A percentile compares a stretch with the other conserved stretches of the same genome.
Evolutionary conservation across 2,888 invertebrate species (phyloP).

Genomic region (Calameuta idolon): DNA sequence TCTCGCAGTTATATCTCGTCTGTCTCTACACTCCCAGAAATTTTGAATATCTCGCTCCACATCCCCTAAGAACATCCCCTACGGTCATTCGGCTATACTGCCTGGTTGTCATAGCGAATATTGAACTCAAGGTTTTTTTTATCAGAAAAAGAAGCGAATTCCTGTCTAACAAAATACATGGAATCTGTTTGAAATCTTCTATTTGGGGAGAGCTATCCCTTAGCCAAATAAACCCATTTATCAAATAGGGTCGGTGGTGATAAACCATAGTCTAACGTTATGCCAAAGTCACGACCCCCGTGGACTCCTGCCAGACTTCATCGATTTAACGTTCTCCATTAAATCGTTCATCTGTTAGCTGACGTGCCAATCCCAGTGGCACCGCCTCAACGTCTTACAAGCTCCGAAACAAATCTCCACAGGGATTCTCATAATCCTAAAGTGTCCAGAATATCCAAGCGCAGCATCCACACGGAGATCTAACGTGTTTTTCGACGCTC

Average conservation of each 20-base stretch:
- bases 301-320: not conserved
- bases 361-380: not conserved
- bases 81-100: not conserved
- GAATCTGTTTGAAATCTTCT: not conserved
- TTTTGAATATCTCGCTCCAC: constrained; percentile 25
- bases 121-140: not conserved
- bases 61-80: not conserved
- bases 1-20: constrained; percentile 40
- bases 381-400: not conserved
- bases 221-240: not conserved
- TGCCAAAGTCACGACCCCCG: not conserved
- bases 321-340: not conserved
- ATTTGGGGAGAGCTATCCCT: not conserved
- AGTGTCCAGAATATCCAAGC: not conserved
- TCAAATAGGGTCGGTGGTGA: not conserved
- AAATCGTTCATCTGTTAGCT: not conserved
- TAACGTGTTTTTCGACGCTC: not conserved
- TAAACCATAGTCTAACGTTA: not conserved
- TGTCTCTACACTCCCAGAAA: constrained; percentile 28
- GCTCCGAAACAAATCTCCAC: not conserved
- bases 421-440: not conserved
- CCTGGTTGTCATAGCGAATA: not conserved
- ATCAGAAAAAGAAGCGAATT: not conserved
- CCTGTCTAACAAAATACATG: not conserved
- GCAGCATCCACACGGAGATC: not conserved